A percentile compares a stretch with the other conserved stretches of the same genome.
phyloP scores from a whole-genome alignment of 1,140 invertebrate species.

The Zaprionus taronus region DNA sequence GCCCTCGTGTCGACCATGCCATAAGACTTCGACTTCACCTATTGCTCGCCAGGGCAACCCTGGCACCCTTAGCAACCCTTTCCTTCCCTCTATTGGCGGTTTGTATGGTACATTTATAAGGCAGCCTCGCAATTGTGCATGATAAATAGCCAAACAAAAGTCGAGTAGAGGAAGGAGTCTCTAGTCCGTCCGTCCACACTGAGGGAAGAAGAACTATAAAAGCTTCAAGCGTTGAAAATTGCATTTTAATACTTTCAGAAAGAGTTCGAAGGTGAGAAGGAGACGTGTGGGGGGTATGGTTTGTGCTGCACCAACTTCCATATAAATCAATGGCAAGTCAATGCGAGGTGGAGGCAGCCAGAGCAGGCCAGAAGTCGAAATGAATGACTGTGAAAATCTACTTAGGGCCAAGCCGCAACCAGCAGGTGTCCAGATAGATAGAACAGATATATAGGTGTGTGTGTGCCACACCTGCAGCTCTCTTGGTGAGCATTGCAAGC shows the following conservation, averaged over 20 bases:
- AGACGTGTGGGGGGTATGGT: neutral
- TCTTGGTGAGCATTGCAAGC: neutral
- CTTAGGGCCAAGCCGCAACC: conserved; percentile 38
- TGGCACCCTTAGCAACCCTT: neutral
- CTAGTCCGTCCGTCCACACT: neutral
- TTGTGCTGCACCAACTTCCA: conserved; percentile 1
- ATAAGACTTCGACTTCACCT: neutral
- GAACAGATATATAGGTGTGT: conserved; percentile 16
- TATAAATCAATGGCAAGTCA: conserved; percentile 76
- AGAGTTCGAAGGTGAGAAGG: conserved; percentile 1
- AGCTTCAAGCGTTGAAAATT: conserved; percentile 62
- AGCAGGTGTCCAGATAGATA: conserved; percentile 44
- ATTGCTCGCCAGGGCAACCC: neutral
- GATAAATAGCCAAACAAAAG: conserved; percentile 63
- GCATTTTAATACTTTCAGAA: conserved; percentile 66
- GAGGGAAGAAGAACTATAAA: conserved; percentile 43
- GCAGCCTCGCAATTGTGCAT: conserved; percentile 62
- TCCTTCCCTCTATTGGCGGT: neutral
- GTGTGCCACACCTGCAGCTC: neutral
- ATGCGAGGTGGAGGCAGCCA: conserved; percentile 29
- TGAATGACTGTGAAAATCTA: conserved; percentile 69
- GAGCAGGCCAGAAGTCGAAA: conserved; percentile 46
- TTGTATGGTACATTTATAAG: conserved; percentile 21
- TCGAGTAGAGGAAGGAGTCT: conserved; percentile 3
- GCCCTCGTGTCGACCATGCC: neutral